Evolutionary conservation across 2,797 vertebrate species (phyloP), one percentile per base, ranked within the genome.

Genomic region (Sebastes minor): DNA sequence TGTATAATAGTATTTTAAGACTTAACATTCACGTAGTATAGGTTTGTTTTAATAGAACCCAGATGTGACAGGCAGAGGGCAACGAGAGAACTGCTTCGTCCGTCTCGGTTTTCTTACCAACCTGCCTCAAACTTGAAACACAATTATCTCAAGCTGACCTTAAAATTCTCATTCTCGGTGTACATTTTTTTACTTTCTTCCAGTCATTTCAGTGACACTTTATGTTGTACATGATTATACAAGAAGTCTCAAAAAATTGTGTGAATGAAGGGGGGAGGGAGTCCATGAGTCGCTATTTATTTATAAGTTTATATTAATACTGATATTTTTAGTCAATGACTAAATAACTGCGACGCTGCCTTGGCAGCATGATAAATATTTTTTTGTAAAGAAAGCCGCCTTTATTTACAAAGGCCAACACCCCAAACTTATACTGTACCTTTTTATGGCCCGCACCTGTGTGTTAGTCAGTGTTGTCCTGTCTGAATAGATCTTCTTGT

Each of bases 291-390:
- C 95, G 91, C 89, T 98, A 97, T 98, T 99, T 99, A 99, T 99
- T 98, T 95, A 91, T 95, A 94, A 93, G 94, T 96, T 97, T 97
- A 97, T 98, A 97, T 95, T 93, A 95, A 95, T 95, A 96, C 96
- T 97, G 96, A 97, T 97, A 96, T 96, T 97, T 97, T 98, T 98
- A 98, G 98, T 99, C 98, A 96, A 95, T 98, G 97, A 98, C 98
- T 98, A 98, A 95, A 98, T 97, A 94, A 97, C 97, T 97, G 96
- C 92, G 93, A 96, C 96, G 97, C 98, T 98, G 98, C 97, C 96
- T 97, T 96, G 96, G 97, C 97, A 99, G 98, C 97, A 97, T 96
- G 95, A 96, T 95, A 89, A 95, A 96, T 96, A 96, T 87, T 95
- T 96, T 96, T 97, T 97, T 97, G 95, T 97, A 97, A 96, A 95